Evolutionary conservation across 2,113 vertebrate genomes (phyloP).

Genomic region (Origma solitaria): DNA sequence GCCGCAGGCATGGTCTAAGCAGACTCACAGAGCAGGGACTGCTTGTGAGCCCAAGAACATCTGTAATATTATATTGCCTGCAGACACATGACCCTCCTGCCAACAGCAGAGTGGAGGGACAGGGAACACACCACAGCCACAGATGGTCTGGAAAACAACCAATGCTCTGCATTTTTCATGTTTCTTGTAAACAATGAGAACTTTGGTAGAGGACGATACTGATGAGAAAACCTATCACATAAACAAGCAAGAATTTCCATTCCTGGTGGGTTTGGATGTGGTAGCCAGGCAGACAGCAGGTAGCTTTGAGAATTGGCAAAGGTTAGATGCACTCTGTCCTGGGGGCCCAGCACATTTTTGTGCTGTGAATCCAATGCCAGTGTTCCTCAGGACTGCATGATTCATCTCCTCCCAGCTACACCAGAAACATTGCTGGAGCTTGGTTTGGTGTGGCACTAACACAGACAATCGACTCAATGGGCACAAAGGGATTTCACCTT

Average conservation of each 20-base stretch:
- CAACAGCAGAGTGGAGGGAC: background rate
- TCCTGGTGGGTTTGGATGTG: background rate
- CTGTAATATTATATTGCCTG: slow-evolving; percentile 6
- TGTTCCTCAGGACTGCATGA: background rate
- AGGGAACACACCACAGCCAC: slow-evolving; percentile 16
- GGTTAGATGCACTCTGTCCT: background rate
- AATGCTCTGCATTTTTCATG: slow-evolving; percentile 3
- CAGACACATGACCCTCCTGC: background rate
- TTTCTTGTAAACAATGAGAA: background rate
- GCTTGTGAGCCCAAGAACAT: background rate
- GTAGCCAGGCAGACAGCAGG: background rate
- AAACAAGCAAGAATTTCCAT: background rate
- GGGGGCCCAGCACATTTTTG: background rate
- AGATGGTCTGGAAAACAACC: slow-evolving; percentile 41
- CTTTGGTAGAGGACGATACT: background rate
- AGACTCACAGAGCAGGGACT: background rate
- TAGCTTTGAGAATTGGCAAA: background rate
- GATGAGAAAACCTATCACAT: background rate
- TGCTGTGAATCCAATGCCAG: background rate
- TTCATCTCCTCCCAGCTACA: background rate
- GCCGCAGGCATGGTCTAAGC: background rate
- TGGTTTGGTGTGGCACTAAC: background rate
- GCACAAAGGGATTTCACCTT: background rate
- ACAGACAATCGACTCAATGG: rapidly evolving
- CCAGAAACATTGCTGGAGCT: background rate